A percentile compares a stretch with the other conserved stretches of the same genome.
Evolutionary conservation across 2,113 vertebrate species (phyloP).

Genomic region (Passer montanus): DNA sequence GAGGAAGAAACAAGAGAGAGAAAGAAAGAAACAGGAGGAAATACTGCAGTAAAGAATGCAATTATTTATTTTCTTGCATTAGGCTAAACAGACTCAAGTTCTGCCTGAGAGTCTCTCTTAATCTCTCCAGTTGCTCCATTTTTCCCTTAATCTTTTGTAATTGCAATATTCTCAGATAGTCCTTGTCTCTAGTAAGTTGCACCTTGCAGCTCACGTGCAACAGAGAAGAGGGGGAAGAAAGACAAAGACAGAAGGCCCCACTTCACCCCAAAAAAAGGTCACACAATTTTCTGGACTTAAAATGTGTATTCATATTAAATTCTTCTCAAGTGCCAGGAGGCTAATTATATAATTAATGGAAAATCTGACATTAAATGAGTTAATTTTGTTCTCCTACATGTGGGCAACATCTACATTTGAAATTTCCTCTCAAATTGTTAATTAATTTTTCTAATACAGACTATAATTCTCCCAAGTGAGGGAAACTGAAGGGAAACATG

Average conservation of each 20-base stretch:
- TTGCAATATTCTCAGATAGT: background rate
- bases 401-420: slow-evolving; percentile 8
- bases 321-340: background rate
- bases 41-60: background rate
- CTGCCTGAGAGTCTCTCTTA: background rate
- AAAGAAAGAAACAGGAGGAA: background rate
- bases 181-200: background rate
- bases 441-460: slow-evolving; percentile 33
- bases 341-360: slow-evolving; percentile 3
- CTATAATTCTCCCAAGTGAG: background rate
- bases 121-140: background rate
- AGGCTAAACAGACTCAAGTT: background rate
- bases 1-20: background rate
- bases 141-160: background rate
- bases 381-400: slow-evolving; percentile 9
- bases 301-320: background rate
- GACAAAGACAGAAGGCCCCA: background rate
- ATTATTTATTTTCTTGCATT: background rate
- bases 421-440: slow-evolving; percentile 36
- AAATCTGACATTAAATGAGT: slow-evolving; percentile 27
- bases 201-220: background rate
- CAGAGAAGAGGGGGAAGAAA: background rate
- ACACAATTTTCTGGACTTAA: background rate
- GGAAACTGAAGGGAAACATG: background rate
- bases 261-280: background rate